Percentiles rank a stretch among this genome's conserved stretches.
These are phyloP conservation scores for Synergus japonicus DNA, from an alignment of 2,888 invertebrate species.

Conservation along the genomic window DNA sequence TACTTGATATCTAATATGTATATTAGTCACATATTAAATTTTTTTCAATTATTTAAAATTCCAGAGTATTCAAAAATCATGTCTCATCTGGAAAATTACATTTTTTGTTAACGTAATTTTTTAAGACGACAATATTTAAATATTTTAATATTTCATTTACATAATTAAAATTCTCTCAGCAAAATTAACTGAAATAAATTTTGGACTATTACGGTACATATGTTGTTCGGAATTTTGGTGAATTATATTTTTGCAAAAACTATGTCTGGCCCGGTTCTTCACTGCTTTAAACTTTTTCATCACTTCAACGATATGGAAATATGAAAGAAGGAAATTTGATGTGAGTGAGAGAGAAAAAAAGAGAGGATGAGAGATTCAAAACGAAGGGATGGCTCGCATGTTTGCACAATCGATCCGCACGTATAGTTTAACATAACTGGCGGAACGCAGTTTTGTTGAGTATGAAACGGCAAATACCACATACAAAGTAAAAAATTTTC, in stretches of 20 bases:
- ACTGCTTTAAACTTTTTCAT: slow-evolving; percentile 40
- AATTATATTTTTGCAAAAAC: slow-evolving; percentile 2
- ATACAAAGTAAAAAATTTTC: slow-evolving; percentile 19
- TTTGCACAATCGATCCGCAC: slow-evolving; percentile 70
- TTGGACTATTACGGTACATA: neutral
- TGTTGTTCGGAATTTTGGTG: neutral
- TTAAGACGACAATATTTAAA: no score
- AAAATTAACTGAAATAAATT: neutral
- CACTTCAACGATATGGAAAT: slow-evolving; percentile 35
- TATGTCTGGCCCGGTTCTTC: neutral
- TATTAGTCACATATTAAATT: neutral
- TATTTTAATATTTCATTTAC: neutral
- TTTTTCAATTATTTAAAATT: neutral
- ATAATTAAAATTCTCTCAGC: neutral
- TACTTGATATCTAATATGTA: neutral
- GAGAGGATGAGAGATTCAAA: slow-evolving; percentile 41
- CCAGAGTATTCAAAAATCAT: neutral
- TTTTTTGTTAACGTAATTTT: no score
- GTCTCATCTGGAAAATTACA: no score
- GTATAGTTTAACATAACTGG: slow-evolving; percentile 61
- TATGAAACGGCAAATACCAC: slow-evolving; percentile 38
- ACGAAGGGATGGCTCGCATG: slow-evolving; percentile 55
- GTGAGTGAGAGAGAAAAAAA: slow-evolving; percentile 35
- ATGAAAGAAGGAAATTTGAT: slow-evolving; percentile 43
- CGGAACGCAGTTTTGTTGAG: slow-evolving; percentile 37